phyloP scores from a whole-genome alignment of 2,113 vertebrate species.

The Miniopterus natalensis region DNA sequence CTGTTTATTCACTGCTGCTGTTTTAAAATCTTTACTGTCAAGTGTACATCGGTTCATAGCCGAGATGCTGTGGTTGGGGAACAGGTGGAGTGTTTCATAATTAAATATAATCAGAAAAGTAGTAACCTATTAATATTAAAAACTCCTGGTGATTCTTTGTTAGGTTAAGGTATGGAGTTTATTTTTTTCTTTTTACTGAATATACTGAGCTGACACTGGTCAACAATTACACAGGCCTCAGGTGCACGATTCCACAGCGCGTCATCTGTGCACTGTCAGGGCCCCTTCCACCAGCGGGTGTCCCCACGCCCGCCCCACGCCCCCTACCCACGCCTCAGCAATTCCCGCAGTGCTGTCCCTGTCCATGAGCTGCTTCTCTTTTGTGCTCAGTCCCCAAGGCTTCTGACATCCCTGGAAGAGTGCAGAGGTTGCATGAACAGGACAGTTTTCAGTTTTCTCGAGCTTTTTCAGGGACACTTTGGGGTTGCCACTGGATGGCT shows the following conservation, averaged over 20 bases:
- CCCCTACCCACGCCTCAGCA: not conserved
- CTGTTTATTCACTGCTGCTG: not conserved
- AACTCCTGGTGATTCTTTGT: not conserved
- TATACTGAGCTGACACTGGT: not conserved
- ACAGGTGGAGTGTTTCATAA: not conserved
- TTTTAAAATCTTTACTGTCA: not conserved
- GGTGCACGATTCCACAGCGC: not conserved
- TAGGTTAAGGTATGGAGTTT: not conserved
- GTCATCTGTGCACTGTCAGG: not conserved
- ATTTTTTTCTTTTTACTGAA: not conserved
- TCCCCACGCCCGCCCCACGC: not conserved
- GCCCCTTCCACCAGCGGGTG: not conserved
- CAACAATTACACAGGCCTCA: not conserved
- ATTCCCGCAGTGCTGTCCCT: not conserved
- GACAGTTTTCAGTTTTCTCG: not conserved
- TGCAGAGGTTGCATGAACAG: not conserved
- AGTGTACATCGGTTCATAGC: not conserved
- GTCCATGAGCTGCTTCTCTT: not conserved
- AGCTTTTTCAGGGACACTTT: not conserved
- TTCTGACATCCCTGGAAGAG: not conserved
- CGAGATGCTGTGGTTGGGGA: not conserved
- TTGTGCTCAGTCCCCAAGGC: not conserved
- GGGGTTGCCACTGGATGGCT: slow-evolving; percentile 57
- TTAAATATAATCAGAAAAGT: not conserved
- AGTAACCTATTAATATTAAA: not conserved